phyloP scores from a whole-genome alignment of 2,113 vertebrate genomes.

The Rhinoderma darwinii region DNA sequence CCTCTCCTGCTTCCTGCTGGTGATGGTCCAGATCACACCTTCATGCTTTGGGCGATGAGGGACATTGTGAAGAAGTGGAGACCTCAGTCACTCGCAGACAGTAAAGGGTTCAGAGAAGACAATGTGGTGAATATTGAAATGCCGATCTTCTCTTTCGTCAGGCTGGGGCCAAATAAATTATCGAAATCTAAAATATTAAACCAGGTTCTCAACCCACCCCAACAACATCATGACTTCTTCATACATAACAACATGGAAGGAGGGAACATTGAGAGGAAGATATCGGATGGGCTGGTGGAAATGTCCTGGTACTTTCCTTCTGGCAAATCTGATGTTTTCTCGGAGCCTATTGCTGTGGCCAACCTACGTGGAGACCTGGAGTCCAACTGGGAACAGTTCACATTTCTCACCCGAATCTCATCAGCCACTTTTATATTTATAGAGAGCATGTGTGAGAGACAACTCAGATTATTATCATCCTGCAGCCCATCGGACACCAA shows the following conservation, averaged over 20 bases:
- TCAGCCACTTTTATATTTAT: not conserved
- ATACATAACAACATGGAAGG: not conserved
- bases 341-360: not conserved
- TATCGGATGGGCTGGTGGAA: not conserved
- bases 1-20: slow-evolving; percentile 77
- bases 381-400: not conserved
- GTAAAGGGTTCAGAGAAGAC: no score
- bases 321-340: not conserved
- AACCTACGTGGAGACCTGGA: slow-evolving; percentile 3
- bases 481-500: not conserved
- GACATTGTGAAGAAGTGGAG: slow-evolving; percentile 66
- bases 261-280: not conserved
- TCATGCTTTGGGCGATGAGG: slow-evolving; percentile 75
- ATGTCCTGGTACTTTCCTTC: slow-evolving; percentile 9
- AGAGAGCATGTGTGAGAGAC: slow-evolving; percentile 24
- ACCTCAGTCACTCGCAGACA: no score
- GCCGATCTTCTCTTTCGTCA: no score
- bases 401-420: not conserved
- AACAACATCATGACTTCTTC: no score
- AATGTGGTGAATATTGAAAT: no score
- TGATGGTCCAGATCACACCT: slow-evolving; percentile 65
- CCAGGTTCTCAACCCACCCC: no score
- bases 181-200: no score
- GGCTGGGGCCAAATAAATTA: no score
- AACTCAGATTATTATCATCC: not conserved